Base-by-base conservation (phyloP, 2,797 vertebrate species). In the Hemibagrus guttatus region DNA sequence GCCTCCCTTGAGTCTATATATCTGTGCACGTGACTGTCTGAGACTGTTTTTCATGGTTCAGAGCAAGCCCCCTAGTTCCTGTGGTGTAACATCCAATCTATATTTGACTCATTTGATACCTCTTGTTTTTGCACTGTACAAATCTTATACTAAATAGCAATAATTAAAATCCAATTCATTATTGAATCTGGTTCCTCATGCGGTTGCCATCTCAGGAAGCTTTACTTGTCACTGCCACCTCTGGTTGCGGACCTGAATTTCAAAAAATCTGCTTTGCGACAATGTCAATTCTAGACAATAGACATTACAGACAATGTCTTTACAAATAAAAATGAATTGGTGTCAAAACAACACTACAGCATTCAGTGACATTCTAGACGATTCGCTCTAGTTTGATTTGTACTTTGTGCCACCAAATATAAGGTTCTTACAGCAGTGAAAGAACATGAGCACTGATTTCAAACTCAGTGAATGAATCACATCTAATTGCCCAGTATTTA, bases 1-100 rank as follows among this genome's bases (percentile, higher is more conserved):
- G 26, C 68, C 26, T 46, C 83, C 56, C 69, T 84, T 42, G 39
- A 69, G 26, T 84, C 26, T 74, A 28, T 31, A 82, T 68, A 52
- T 84, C 35, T 59, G 54, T 72, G 54, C 54, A 84, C 17, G 23
- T 59, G 82, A 42, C 31, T 58, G 66, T 49, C 46, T 83, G 49
- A 4, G 46, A 54, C 28, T 69, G 28, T 72, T 72, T 58, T 58
- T 42, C 23, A 19, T 31, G n/a, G n/a, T 82, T 82, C n/a, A 82
- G 80, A 31, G 17, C 35, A 52, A 64, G 16, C 59, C 26, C 14
- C 58, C 6, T 42, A n/a, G 26, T 28, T 81, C 16, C 58, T 63
- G 8, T 46, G 21, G 59, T n/a, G 79, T 49, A 64, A 11, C 8
- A 28, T 42, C 16, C 42, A 64, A 19, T 81, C 17, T 28, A 23